These are phyloP conservation scores for Polylopha cassiicola DNA, from an alignment of 2,888 invertebrate species.

Conservation along the genomic window DNA sequence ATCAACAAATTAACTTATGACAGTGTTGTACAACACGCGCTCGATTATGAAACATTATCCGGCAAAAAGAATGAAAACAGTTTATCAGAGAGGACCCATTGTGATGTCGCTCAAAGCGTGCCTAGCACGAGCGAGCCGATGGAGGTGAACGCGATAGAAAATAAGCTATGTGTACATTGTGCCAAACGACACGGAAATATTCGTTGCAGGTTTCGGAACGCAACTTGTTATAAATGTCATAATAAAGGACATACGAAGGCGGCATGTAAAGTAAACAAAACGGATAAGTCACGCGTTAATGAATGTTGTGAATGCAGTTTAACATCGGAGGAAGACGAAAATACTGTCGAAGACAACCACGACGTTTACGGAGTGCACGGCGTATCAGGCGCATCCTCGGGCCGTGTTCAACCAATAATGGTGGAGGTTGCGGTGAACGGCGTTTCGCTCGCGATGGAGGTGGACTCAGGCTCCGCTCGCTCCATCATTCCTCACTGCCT, in stretches of 20 bases:
- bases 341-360: slow-evolving; percentile 1
- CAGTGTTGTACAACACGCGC: neutral
- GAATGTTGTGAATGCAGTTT: neutral
- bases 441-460: no score
- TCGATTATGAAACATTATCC: slow-evolving; percentile 1
- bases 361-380: slow-evolving; percentile 3
- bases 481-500: no score
- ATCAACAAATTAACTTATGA: slow-evolving; percentile 1
- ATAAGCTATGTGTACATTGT: slow-evolving; percentile 3
- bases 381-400: neutral
- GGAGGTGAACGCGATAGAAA: slow-evolving; percentile 3
- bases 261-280: slow-evolving; percentile 1
- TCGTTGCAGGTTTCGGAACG: slow-evolving; percentile 4
- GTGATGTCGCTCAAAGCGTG: slow-evolving; percentile 2
- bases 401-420: no score
- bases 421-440: no score
- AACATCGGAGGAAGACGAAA: neutral
- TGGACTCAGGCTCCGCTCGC: no score
- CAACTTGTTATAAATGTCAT: slow-evolving; percentile 5
- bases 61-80: neutral
- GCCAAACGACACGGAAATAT: neutral
- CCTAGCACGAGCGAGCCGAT: slow-evolving; percentile 4
- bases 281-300: slow-evolving; percentile 1
- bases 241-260: slow-evolving; percentile 5
- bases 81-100: neutral